These are phyloP conservation scores for Ephialtes manifestator DNA, from an alignment of 2,888 invertebrate species.

Conservation along the genomic window DNA sequence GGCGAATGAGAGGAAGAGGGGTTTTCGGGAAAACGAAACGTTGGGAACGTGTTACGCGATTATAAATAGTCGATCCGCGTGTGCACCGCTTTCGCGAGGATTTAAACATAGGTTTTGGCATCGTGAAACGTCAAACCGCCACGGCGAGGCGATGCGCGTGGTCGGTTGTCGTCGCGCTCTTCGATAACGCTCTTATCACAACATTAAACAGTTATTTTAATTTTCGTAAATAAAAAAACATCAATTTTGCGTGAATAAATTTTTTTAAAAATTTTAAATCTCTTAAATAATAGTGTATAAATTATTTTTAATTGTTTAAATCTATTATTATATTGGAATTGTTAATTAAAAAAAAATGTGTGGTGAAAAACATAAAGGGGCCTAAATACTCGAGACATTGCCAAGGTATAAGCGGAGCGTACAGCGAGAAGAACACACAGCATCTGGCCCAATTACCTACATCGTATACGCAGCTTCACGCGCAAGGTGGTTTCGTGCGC, in stretches of 20 bases:
- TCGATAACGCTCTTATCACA: conserved; percentile 2
- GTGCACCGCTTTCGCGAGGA: conserved; percentile 81
- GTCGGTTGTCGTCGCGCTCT: conserved; percentile 71
- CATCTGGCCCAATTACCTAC: conserved; percentile 67
- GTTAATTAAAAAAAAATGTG: neutral
- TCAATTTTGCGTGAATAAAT: neutral
- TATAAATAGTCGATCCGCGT: conserved; percentile 83
- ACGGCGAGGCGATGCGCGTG: conserved; percentile 81
- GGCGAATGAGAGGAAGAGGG: neutral
- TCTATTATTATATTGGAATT: neutral
- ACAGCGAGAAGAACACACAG: conserved; percentile 28
- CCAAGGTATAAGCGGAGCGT: conserved; percentile 52
- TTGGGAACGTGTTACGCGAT: conserved; percentile 73
- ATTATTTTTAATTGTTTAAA: neutral
- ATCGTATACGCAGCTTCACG: conserved; percentile 47
- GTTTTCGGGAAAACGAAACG: conserved; percentile 16
- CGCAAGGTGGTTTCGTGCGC: conserved; percentile 69
- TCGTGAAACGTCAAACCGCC: conserved; percentile 84
- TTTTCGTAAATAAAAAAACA: neutral
- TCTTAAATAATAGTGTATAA: no score
- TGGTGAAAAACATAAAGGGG: conserved; percentile 15
- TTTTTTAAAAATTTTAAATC: no score
- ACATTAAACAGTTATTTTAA: neutral
- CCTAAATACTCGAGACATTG: conserved; percentile 40
- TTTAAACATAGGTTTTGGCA: conserved; percentile 86